Evolutionary conservation across 2,888 invertebrate genomes (phyloP), one percentile per base, ranked within the genome.

Genomic region (Epirrhoe tristata): DNA sequence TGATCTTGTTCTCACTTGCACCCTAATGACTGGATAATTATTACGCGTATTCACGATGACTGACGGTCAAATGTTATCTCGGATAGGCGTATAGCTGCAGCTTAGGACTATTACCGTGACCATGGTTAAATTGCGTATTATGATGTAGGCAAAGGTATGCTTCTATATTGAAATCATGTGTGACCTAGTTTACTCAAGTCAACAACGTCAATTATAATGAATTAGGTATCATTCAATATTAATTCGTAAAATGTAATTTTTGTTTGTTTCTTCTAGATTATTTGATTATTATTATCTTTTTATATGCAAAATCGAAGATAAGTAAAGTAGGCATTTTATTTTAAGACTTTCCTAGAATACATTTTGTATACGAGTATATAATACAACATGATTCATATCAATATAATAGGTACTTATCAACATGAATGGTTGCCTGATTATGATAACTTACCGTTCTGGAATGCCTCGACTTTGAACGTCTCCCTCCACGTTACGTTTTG

Each of bases 11-110:
- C 56, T 71, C 63, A 60, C 50, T 68, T 76, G 74, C 67, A 74
- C 70, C 24, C 10, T 62, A 62, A 62, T 51, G 62, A 17, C 46
- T 63, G 24, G 34, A 7, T 52, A 46, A 48, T 52, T 34, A 34
- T 39, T 73, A 72, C 69, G 16, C 60, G 65, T 60, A 12, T 12
- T 43, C 39, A 43, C 32, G 55, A 36, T 65, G 71, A 67, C 70
- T 69, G 77, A 75, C 74, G 78, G 78, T 77, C 76, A 75, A 77
- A 72, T 74, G 73, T 79, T 81, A 81, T 80, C 80, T 76, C 62
- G 62, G 69, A 71, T 56, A 63, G 46, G 52, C 53, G 50, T 39
- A 53, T 61, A 53, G 57, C 59, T 39, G 57, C 61, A 53, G 57
- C 59, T 56, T 46, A 53, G 58, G 39, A 58, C 52, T 58, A 54